A percentile compares a stretch with the other conserved stretches of the same genome.
These are phyloP conservation scores for Lomographa bimaculata DNA, from an alignment of 2,888 invertebrate genomes.

Conservation along the genomic window DNA sequence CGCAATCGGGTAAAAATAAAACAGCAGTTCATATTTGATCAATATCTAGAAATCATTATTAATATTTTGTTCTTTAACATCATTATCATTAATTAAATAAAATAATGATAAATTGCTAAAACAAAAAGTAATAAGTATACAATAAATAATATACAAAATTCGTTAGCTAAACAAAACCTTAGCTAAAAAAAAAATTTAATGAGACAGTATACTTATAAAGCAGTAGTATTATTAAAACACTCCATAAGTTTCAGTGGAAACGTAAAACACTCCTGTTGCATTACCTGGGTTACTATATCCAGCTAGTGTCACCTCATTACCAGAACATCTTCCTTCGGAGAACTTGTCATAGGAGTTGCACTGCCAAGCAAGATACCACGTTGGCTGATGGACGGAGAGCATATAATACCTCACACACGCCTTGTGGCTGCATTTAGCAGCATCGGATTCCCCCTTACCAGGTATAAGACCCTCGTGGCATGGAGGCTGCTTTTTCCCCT, in stretches of 20 bases:
- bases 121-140: no score
- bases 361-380: conserved; percentile 62
- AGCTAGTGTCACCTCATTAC: conserved; percentile 63
- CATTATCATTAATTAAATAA: no score
- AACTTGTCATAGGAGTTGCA: conserved; percentile 65
- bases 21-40: no score
- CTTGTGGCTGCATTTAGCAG: conserved; percentile 72
- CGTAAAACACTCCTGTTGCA: conserved; percentile 69
- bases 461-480: conserved; percentile 67
- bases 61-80: no score
- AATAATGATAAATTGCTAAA: no score
- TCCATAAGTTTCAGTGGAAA: conserved; percentile 62
- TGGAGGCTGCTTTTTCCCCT: conserved; percentile 81
- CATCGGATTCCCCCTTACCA: conserved; percentile 62
- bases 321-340: conserved; percentile 57
- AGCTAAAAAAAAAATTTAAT: no score
- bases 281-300: conserved; percentile 73
- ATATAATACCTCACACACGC: conserved; percentile 66
- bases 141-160: no score
- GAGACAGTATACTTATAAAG: no score
- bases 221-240: conserved; percentile 35
- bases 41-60: no score
- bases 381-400: conserved; percentile 56
- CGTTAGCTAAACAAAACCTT: no score
- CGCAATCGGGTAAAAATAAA: no score